These are phyloP conservation scores for Melanotaenia duboulayi DNA, from an alignment of 2,113 vertebrate genomes.

Conservation along the genomic window DNA sequence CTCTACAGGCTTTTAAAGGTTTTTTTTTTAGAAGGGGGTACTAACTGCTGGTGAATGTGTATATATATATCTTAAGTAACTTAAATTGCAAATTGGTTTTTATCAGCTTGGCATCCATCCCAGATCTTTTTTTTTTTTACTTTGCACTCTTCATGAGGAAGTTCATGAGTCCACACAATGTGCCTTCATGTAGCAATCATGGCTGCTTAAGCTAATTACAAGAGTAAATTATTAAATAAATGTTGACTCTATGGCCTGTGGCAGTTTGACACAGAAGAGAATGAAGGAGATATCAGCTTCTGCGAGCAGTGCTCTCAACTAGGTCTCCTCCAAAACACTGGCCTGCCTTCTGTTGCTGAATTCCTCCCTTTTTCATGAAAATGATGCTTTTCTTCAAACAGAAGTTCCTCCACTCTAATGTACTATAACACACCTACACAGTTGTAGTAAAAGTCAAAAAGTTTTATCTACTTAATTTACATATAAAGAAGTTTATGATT, in stretches of 20 bases:
- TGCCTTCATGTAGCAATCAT: neutral
- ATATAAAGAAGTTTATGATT: neutral
- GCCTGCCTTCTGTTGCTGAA: neutral
- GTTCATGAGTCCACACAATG: too few species aligned
- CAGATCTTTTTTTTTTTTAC: too few species aligned
- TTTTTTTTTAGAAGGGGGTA: too few species aligned
- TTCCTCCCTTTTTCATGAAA: neutral
- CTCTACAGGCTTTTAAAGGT: neutral
- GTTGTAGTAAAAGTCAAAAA: constrained; percentile 1
- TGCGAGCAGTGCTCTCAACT: neutral
- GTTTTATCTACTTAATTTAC: neutral
- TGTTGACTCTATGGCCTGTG: neutral
- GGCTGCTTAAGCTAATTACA: neutral
- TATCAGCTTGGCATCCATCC: too few species aligned
- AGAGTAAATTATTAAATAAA: neutral
- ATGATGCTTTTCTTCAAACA: neutral
- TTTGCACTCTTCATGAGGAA: too few species aligned
- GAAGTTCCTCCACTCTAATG: neutral
- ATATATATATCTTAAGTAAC: too few species aligned
- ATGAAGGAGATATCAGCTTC: too few species aligned
- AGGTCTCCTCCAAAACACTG: too few species aligned
- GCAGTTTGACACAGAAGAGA: neutral
- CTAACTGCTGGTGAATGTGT: too few species aligned
- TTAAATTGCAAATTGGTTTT: too few species aligned
- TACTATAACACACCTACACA: neutral